A percentile compares a stretch with the other conserved stretches of the same genome.
Conservation (phyloP, 2,888 invertebrate genomes). For the Nematopogon swammerdamellus region DNA sequence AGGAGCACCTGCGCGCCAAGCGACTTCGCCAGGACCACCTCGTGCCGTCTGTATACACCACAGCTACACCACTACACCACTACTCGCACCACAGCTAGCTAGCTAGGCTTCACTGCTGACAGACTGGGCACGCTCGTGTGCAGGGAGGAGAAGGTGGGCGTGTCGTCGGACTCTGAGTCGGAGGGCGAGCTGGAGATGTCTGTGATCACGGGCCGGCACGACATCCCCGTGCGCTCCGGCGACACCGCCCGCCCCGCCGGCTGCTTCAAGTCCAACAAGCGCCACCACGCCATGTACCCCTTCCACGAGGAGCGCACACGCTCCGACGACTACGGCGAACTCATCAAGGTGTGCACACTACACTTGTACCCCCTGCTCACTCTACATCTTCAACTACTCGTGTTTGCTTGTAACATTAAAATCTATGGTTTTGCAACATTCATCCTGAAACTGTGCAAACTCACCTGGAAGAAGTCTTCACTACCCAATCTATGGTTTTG, state of each 20-base stretch:
- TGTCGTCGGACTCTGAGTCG: conserved; percentile 73
- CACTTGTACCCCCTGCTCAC: too few species aligned
- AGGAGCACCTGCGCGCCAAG: too few species aligned
- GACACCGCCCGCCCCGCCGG: conserved; percentile 44
- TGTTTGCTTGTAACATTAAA: neutral
- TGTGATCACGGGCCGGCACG: conserved; percentile 82
- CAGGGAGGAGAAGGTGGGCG: conserved; percentile 66
- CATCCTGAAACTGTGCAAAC: too few species aligned
- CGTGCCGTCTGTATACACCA: too few species aligned
- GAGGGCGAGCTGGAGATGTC: conserved; percentile 84
- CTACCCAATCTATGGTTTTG: too few species aligned
- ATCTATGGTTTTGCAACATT: too few species aligned
- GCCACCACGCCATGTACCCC: conserved; percentile 96
- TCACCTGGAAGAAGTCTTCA: too few species aligned
- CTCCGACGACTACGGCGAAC: conserved; percentile 95
- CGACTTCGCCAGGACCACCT: too few species aligned
- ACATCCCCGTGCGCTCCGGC: conserved; percentile 80
- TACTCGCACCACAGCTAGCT: too few species aligned
- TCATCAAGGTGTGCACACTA: conserved; percentile 63
- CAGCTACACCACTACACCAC: too few species aligned
- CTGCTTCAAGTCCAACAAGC: conserved; percentile 66
- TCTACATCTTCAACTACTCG: conserved; percentile 1
- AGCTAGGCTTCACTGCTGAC: too few species aligned
- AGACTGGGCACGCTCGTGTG: too few species aligned
- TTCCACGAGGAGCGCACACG: conserved; percentile 88